Evolutionary conservation across 2,888 invertebrate species (phyloP), one percentile per base, ranked within the genome.

Genomic region (Cheilosia soror): DNA sequence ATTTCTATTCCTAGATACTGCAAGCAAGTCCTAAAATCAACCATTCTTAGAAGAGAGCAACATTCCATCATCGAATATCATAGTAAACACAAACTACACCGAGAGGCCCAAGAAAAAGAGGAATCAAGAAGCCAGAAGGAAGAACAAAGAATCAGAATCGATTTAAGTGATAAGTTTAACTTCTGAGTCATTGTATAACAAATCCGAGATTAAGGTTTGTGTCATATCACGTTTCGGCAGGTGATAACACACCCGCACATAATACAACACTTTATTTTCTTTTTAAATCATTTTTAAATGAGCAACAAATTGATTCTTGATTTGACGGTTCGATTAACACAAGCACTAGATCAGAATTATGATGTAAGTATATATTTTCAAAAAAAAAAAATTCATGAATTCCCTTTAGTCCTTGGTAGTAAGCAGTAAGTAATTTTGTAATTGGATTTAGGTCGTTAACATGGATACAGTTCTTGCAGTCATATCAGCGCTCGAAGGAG

Each of bases 261-360:
- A 85, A 72, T 68, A 76, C 66, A 76, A 75, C 71, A 76, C 55
- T 58, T 63, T 65, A 53, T 68, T 69, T 57, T 69, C 68, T 65
- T 71, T 69, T 79, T 49, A 69, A 79, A 57, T 79, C 7, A 75
- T 79, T 71, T 88, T 89, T 95, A 95, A 95, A 95, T 95, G 95
- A 95, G 95, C 95, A 94, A 95, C 94, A 95, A 89, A 88, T 89
- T 95, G 94, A 95, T 95, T 94, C 95, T 95, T 94, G 97, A 98
- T 94, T 95, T 98, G 94, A 97, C 97, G 95, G 96, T 97, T 94
- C 97, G 96, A 95, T 96, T 98, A 95, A 96, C 97, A 95, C 96
- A 96, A 95, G 97, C 98, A 94, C 95, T 98, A 95, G 98, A 98
- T 96, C 96, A 95, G 94, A 97, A 97, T 94, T 97, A 98, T 95